Conservation (phyloP, 2,888 invertebrate species). For the Pristionchus entomophagus region DNA sequence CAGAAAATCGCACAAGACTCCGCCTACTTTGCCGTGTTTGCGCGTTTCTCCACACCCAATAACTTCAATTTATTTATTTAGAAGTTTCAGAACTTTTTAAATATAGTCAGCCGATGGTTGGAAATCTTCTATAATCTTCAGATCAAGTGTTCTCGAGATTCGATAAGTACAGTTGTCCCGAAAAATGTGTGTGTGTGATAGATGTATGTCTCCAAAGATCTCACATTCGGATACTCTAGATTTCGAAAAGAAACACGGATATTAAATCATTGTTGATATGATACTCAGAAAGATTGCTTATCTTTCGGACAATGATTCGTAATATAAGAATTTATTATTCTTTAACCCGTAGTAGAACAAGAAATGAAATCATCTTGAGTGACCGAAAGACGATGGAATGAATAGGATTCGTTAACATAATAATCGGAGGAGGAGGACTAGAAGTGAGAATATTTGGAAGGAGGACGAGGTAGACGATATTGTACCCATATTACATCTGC, state of each 20-base stretch:
- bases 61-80: neutral
- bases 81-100: neutral
- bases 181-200: too few species aligned
- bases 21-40: neutral
- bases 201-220: too few species aligned
- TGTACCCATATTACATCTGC: constrained; percentile 41
- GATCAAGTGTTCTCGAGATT: too few species aligned
- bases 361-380: constrained; percentile 29
- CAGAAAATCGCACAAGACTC: neutral
- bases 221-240: too few species aligned
- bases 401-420: neutral
- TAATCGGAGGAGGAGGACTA: constrained; percentile 26
- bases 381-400: constrained; percentile 34
- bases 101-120: too few species aligned
- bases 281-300: too few species aligned
- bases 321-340: neutral
- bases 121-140: too few species aligned
- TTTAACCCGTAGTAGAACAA: constrained; percentile 9
- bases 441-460: neutral
- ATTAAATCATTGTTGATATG: too few species aligned
- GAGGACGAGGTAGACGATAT: constrained; percentile 26
- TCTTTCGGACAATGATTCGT: too few species aligned
- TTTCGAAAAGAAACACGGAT: too few species aligned
- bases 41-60: neutral
- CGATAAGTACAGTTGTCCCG: too few species aligned